Base-by-base conservation (phyloP, 2,888 invertebrate genomes). In the Drosophila pullipes region DNA sequence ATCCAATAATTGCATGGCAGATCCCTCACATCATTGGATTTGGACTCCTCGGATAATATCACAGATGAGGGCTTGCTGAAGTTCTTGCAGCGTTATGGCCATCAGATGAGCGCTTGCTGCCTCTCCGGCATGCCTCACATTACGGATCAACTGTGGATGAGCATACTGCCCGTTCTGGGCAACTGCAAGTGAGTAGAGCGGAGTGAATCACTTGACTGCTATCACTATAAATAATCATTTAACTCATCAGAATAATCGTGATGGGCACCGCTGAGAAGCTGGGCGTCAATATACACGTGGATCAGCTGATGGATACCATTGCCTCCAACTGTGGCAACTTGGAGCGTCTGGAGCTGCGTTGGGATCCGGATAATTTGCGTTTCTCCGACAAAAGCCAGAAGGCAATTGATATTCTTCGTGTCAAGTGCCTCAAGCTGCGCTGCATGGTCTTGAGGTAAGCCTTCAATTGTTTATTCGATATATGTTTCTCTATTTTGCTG, bases 371-470 rank as follows among this genome's bases (percentile, higher is more conserved):
- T 90, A 99, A 99, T 91, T 95, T 99, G 44, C 95, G 99, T 62
- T 99, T 99, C 94, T 99, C 99, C 47, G 99, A 99, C 94, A 99
- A 99, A 94, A 99, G 99, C 92, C 99, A 99, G 94, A 99, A 99
- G 93, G 99, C 99, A 52, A 99, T 99, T 82, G 99, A 99, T 93
- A 97, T 99, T 57, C 95, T 99, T 74, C 96, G 99, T 54, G 97
- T 99, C 52, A 98, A 98, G 91, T 99, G 99, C 91, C 95, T 98
- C 1, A 97, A 98, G 92, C 94, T 99, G 59, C 96, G 96, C 83
- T 98, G 99, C 89, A 95, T 99, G 78, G 98, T 98, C 22, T 95
- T 99, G 52, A 98, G 97, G 97, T 98, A 93, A 93, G 92, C 41
- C 4, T 30, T 22, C 5, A 28, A 25, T 55, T n/a, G 11, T 3